A percentile compares a stretch with the other conserved stretches of the same genome.
Conservation (phyloP, 2,888 invertebrate genomes). For the Spicauda simplicius region DNA sequence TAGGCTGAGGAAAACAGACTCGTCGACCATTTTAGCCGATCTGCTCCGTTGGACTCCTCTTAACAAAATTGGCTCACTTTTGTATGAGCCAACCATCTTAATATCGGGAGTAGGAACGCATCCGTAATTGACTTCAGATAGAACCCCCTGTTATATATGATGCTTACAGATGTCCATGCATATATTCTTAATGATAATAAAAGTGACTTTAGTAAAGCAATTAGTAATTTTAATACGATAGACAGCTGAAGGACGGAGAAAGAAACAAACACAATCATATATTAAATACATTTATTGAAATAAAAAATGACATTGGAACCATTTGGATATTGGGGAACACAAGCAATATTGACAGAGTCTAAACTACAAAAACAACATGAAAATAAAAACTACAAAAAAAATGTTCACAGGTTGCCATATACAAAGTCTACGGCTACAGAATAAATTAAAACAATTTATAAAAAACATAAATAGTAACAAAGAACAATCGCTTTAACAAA, state of each 20-base stretch:
- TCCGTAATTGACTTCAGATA: too few relatives aligned
- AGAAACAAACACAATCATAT: conserved; percentile 62
- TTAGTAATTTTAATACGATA: conserved; percentile 10
- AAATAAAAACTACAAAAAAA: conserved; percentile 62
- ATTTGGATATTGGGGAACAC: conserved; percentile 73
- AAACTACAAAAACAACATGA: conserved; percentile 64
- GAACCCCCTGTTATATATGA: too few relatives aligned
- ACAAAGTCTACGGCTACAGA: conserved; percentile 73
- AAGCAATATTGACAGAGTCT: conserved; percentile 83
- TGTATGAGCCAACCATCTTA: too few relatives aligned
- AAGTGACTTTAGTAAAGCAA: conserved; percentile 38
- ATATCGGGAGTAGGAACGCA: too few relatives aligned
- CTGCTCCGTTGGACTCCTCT: too few relatives aligned
- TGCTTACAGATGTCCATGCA: too few relatives aligned
- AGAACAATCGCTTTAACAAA: conserved; percentile 78
- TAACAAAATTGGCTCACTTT: too few relatives aligned
- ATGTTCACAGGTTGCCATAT: conserved; percentile 56
- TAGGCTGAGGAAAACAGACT: too few relatives aligned
- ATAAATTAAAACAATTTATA: conserved; percentile 79
- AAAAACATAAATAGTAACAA: conserved; percentile 80
- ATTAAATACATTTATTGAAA: conserved; percentile 83
- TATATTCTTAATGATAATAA: too few relatives aligned
- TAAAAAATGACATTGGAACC: conserved; percentile 81
- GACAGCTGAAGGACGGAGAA: conserved; percentile 44
- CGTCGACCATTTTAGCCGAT: too few relatives aligned